Conservation (phyloP, 2,797 vertebrate genomes). For the Cuculus canorus region DNA sequence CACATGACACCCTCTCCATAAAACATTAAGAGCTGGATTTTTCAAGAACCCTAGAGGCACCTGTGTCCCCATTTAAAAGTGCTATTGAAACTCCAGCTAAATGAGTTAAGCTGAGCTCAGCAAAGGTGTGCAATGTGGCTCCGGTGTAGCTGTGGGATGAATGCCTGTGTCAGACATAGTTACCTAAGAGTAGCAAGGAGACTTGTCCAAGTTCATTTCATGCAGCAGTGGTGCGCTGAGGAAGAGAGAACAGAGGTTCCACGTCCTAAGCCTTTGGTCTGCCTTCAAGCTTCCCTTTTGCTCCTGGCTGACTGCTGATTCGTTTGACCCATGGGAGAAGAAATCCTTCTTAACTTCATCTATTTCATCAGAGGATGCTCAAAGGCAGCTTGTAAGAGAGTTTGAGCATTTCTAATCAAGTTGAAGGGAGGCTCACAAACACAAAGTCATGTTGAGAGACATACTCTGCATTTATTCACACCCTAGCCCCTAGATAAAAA, state of each 20-base stretch:
- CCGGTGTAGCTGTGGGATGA: rapidly evolving
- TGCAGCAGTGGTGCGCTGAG: neutral
- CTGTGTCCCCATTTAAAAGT: neutral
- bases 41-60: neutral
- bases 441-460: conserved; percentile 47
- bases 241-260: neutral
- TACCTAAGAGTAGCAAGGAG: neutral
- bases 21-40: neutral
- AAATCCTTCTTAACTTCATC: neutral
- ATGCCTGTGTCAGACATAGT: neutral
- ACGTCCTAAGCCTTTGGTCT: neutral
- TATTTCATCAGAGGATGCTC: conserved; percentile 4
- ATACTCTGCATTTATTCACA: conserved; percentile 65
- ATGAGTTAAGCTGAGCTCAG: neutral
- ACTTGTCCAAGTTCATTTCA: neutral
- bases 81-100: neutral
- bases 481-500: conserved; percentile 67
- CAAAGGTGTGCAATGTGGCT: neutral
- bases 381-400: conserved; percentile 15
- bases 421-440: conserved; percentile 18
- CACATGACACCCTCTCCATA: neutral
- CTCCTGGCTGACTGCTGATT: neutral
- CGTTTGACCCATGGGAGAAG: rapidly evolving
- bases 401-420: conserved; percentile 23
- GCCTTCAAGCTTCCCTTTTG: neutral